Conservation (phyloP, 1,140 invertebrate genomes). For the Macrobrachium rosenbergii region DNA sequence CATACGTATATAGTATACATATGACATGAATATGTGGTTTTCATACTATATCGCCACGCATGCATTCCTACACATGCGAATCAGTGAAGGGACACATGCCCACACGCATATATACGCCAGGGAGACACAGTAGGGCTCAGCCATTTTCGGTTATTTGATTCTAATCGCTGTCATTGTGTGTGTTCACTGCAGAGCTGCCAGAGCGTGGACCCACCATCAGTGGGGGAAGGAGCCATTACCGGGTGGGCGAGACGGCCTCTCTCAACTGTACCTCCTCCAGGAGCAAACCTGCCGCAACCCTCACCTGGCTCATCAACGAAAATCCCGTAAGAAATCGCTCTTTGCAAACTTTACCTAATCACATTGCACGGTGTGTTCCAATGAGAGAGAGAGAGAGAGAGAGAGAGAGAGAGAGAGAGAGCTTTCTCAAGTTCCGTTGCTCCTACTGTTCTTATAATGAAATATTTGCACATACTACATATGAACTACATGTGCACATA, state of each 20-base stretch:
- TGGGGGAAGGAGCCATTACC: conserved; percentile 42
- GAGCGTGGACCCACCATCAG: conserved; percentile 30
- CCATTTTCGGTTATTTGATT: no score
- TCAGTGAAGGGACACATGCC: background rate
- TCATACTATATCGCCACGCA: background rate
- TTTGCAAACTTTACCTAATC: background rate
- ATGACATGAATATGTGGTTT: no score
- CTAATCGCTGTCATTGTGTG: no score
- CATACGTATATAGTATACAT: no score
- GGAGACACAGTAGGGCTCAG: no score
- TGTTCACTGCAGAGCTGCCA: conserved; percentile 38
- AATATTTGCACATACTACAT: no score
- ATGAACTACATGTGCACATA: no score
- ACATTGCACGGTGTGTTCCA: background rate
- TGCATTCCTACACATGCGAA: background rate
- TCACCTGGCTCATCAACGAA: conserved; percentile 57
- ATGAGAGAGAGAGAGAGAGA: background rate
- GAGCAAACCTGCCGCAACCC: conserved; percentile 42
- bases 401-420: conserved; percentile 18
- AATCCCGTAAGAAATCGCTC: conserved; percentile 31
- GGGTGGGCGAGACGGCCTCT: conserved; percentile 31
- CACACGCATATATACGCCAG: background rate
- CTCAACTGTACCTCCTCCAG: conserved; percentile 50
- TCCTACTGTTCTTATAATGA: no score
- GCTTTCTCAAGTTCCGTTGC: no score